Percentiles rank a stretch among this genome's conserved stretches.
Conservation (phyloP, 2,113 vertebrate species). For the Cynopterus brachyotis region DNA sequence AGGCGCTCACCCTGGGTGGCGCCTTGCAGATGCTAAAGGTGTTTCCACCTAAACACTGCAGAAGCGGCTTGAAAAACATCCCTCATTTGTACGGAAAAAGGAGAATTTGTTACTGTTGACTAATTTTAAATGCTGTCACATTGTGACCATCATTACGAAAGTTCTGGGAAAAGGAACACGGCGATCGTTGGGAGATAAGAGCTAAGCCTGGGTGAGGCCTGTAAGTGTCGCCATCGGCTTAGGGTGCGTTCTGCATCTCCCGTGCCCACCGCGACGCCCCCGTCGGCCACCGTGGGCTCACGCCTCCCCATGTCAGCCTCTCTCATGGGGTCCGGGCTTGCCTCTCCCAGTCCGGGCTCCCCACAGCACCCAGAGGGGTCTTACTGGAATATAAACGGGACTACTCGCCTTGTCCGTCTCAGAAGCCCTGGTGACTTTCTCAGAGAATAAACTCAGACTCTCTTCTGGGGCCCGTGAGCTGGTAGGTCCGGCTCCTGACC, state of each 20-base stretch:
- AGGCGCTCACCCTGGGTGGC: fast-evolving
- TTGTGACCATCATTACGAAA: neutral
- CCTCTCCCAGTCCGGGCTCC: neutral
- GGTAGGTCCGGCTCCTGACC: neutral
- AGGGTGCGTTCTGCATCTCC: neutral
- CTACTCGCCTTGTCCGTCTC: fast-evolving
- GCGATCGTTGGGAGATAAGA: neutral
- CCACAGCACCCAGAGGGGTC: neutral
- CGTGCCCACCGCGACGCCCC: too few species aligned
- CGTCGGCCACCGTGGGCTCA: too few species aligned
- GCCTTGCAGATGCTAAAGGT: fast-evolving
- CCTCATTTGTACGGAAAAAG: neutral
- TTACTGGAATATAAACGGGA: neutral
- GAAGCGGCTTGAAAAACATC: neutral
- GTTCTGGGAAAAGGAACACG: neutral
- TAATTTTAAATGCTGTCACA: neutral
- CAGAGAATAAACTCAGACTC: neutral
- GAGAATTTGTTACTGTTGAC: neutral
- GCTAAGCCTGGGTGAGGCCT: neutral
- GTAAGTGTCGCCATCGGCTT: neutral
- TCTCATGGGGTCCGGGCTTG: neutral
- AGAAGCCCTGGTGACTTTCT: neutral
- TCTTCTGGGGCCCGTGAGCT: fast-evolving
- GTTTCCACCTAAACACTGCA: neutral
- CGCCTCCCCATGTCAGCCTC: fast-evolving